phyloP scores from a whole-genome alignment of 2,113 vertebrate genomes.

The Pangasianodon gigas region DNA sequence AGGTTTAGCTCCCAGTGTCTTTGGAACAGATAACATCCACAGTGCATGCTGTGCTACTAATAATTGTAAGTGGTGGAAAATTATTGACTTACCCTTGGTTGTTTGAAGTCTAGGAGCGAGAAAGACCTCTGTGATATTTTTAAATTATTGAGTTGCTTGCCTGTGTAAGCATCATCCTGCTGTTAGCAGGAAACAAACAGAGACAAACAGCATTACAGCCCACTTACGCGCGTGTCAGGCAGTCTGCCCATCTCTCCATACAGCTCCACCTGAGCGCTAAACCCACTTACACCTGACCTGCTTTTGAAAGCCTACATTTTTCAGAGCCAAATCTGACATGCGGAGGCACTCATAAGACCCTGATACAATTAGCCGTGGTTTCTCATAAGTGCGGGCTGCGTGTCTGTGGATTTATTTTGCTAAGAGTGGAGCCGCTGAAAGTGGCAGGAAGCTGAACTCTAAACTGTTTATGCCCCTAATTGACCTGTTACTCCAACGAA shows the following conservation, averaged over 20 bases:
- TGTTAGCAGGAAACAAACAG: constrained; percentile 41
- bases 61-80: constrained; percentile 28
- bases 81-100: constrained; percentile 21
- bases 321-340: constrained; percentile 58
- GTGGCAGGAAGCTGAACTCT: constrained; percentile 67
- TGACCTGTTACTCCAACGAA: constrained; percentile 65
- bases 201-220: constrained; percentile 57
- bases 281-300: constrained; percentile 63
- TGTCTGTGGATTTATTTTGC: background rate
- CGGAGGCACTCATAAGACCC: constrained; percentile 41
- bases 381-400: constrained; percentile 63
- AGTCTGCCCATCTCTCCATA: constrained; percentile 45
- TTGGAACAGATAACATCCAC: constrained; percentile 16
- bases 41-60: constrained; percentile 3
- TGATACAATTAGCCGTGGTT: constrained; percentile 69
- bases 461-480: constrained; percentile 68
- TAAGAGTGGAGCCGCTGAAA: constrained; percentile 57
- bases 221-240: constrained; percentile 52
- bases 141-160: constrained; percentile 36
- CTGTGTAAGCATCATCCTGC: constrained; percentile 13
- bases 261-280: constrained; percentile 56
- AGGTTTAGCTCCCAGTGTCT: background rate
- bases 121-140: constrained; percentile 42
- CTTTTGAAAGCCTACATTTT: constrained; percentile 55
- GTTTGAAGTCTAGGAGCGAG: constrained; percentile 29